A percentile compares a stretch with the other conserved stretches of the same genome.
Conservation (phyloP, 2,113 vertebrate species). For the Pygoscelis adeliae region DNA sequence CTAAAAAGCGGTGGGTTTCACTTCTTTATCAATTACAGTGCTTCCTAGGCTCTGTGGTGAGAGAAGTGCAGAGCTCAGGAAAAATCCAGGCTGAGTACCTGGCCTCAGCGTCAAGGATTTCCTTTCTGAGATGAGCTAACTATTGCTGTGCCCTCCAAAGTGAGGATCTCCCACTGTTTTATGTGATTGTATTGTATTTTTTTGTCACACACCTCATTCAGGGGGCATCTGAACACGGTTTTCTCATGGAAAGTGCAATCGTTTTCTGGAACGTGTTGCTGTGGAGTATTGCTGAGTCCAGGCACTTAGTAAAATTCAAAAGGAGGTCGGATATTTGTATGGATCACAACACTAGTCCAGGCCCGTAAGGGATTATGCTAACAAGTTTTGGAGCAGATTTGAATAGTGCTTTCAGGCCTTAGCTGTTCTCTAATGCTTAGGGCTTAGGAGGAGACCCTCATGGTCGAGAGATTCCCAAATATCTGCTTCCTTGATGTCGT, state of each 20-base stretch:
- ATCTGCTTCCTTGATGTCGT: background rate
- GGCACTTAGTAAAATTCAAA: background rate
- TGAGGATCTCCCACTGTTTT: conserved; percentile 39
- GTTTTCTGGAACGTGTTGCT: background rate
- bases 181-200: background rate
- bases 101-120: conserved; percentile 12
- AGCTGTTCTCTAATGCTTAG: background rate
- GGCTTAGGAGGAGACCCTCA: background rate
- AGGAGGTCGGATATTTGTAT: background rate
- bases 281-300: background rate
- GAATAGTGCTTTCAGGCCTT: background rate
- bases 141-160: background rate
- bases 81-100: conserved; percentile 17
- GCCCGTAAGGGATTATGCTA: background rate
- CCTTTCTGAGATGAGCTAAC: conserved; percentile 17
- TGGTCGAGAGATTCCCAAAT: background rate
- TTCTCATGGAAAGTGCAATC: background rate
- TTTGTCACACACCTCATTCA: conserved; percentile 25
- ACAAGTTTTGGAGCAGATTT: background rate
- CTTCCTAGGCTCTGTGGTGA: background rate
- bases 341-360: background rate
- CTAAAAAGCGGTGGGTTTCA: background rate
- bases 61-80: background rate
- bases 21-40: background rate
- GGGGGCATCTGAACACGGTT: background rate